Base-by-base conservation (phyloP, 2,797 vertebrate genomes). In the Pangasius macronema region DNA sequence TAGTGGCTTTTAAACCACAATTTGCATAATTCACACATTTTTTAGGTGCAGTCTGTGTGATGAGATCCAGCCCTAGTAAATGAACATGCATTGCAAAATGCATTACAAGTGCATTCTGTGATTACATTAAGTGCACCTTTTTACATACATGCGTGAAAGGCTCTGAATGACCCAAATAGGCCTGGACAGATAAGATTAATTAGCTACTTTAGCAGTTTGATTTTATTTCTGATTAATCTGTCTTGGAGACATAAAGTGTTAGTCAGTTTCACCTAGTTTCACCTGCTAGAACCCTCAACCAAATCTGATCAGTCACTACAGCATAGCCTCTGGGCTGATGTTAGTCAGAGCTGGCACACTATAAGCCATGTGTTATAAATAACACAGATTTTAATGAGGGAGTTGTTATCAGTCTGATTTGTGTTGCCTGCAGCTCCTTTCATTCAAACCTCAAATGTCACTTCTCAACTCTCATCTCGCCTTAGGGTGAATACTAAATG, bases 381-480 rank as follows among this genome's bases (percentile, higher is more conserved):
- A 83, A 68, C 63, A 33, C 61, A 46, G 39, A 49, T 20, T 83
- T 67, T 67, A 83, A 83, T 83, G 42, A 83, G 63, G 2, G 18
- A 9, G 8, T 77, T 55, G n/a, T 53, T 59, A 27, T 59, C 33
- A 27, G 33, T 39, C 77, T 81, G 33, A 61, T 39, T 59, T 2
- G 3, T 57, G 18, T 36, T 59, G 55, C 61, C 77, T 81, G 20
- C 55, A 81, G 33, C 20, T 18, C 33, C 55, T 39, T 81, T 81
- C 33, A 81, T 81, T 61, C 53, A 81, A 81, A 81, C 77, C 77
- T 81, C 53, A 61, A 81, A 81, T 81, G 55, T 61, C 55, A 61
- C 36, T 81, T 61, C 55, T 81, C 33, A 59, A 61, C 33, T 39
- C 77, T 42, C 77, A 81, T 39, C 30, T 81, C 33, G 20, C 75